Conservation (phyloP, 1,140 invertebrate genomes). For the Brachionus paranguensis region DNA sequence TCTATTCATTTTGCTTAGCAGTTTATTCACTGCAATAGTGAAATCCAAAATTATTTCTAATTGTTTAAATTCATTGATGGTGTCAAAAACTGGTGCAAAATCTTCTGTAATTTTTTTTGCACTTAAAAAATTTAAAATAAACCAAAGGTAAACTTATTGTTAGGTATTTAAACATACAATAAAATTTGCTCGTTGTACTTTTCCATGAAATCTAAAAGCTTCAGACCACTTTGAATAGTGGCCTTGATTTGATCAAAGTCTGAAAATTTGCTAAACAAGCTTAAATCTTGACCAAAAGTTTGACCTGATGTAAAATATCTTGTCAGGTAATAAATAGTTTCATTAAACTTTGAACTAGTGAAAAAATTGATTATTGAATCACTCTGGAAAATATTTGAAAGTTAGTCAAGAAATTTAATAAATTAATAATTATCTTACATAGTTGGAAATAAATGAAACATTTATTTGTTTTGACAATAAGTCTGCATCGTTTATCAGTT, state of each 20-base stretch:
- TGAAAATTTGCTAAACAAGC: conserved; percentile 4
- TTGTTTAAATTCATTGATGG: conserved; percentile 20
- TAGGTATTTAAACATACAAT: background rate
- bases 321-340: conserved; percentile 33
- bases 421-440: conserved; percentile 7
- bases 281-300: conserved; percentile 5
- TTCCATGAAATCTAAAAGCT: conserved; percentile 20
- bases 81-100: conserved; percentile 10
- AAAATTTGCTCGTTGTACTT: conserved; percentile 26
- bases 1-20: conserved; percentile 19
- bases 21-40: background rate
- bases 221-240: background rate
- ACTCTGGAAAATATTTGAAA: background rate
- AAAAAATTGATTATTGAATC: conserved; percentile 22
- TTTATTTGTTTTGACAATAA: conserved; percentile 25
- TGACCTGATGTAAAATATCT: conserved; percentile 13
- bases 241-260: background rate
- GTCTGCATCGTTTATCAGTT: background rate
- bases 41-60: conserved; percentile 21
- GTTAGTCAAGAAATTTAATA: background rate
- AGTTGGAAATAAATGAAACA: conserved; percentile 14
- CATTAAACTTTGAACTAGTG: conserved; percentile 35
- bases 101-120: conserved; percentile 9
- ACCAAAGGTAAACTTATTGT: background rate
- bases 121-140: background rate